Conservation (phyloP, 2,888 invertebrate genomes). For the Caenorhabditis japonica region DNA sequence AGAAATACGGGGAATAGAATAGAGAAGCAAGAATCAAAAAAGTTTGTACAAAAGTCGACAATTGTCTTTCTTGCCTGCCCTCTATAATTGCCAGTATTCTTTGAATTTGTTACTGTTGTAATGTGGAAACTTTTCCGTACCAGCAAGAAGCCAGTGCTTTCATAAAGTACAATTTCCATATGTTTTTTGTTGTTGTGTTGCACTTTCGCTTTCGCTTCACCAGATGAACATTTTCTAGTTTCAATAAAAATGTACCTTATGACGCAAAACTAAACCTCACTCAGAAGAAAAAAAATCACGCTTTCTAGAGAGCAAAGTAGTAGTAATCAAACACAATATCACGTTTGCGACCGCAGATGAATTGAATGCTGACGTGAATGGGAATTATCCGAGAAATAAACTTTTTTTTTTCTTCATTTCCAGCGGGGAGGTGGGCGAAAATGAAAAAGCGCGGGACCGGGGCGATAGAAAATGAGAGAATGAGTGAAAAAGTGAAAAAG, state of each 20-base stretch:
- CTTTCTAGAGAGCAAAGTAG: slow-evolving; percentile 22
- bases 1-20: too few relatives aligned
- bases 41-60: too few relatives aligned
- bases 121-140: too few relatives aligned
- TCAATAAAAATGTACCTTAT: slow-evolving; percentile 8
- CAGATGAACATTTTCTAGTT: neutral
- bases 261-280: slow-evolving; percentile 33
- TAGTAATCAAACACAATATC: slow-evolving; percentile 48
- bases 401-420: too few relatives aligned
- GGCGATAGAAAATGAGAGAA: slow-evolving; percentile 3
- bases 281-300: slow-evolving; percentile 12
- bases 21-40: too few relatives aligned
- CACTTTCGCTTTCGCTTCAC: too few relatives aligned
- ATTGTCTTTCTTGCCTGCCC: too few relatives aligned
- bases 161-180: too few relatives aligned
- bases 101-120: too few relatives aligned
- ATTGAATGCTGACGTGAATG: slow-evolving; percentile 45
- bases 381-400: slow-evolving; percentile 30
- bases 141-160: too few relatives aligned
- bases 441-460: slow-evolving; percentile 22
- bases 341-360: slow-evolving; percentile 15
- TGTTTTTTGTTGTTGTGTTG: too few relatives aligned
- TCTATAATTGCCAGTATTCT: too few relatives aligned
- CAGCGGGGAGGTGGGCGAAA: slow-evolving; percentile 3
- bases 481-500: slow-evolving; percentile 4